Base-by-base conservation (phyloP, 2,797 vertebrate genomes). In the Heteromormyrus szaboi region DNA sequence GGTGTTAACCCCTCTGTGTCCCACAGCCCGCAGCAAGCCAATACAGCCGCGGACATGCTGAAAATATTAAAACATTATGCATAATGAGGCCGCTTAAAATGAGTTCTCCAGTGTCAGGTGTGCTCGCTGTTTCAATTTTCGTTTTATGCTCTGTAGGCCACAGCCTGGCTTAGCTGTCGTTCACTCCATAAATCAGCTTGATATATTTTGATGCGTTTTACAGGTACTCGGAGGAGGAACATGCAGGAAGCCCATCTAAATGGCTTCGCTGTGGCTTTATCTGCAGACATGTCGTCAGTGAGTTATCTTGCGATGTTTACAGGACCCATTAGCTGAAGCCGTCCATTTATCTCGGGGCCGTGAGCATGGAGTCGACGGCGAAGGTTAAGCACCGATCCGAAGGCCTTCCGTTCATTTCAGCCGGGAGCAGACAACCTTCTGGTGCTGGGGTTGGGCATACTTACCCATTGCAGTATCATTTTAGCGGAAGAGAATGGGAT, bases 1-100 rank as follows among this genome's bases (percentile, higher is more conserved):
- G 8, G 44, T 86, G 88, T 86, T 68, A 84, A 88, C 79, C 88
- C 88, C 87, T 53, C 76, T 88, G 76, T 88, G 88, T 88, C 41
- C 54, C 79, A 8, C 14, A 62, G 53, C 54, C 54, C 11, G 14
- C 81, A 56, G 54, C 11, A 44, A 54, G 85, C 44, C 62, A 54
- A 76, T 25, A 79, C 44, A 12, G 62, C 12, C 25, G 12, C 11
- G 17, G 37, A 62, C 79, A 59, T 62, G 88, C 88, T 25, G 53
- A 37, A 65, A 65, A 85, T 33, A 25, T 62, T 59, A 62, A 29
- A 88, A 25, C 37, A 59, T 44, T n/a, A 83, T 83, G 50, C 33
- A 19, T 56, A 83, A 44, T 88, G 33, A 54, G 51, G 29, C 4
- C 44, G 59, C 29, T 48, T 76, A 83, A 83, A 54, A 81, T 83